Conservation (phyloP, 2,113 vertebrate species). For the Urocynchramus pylzowi region DNA sequence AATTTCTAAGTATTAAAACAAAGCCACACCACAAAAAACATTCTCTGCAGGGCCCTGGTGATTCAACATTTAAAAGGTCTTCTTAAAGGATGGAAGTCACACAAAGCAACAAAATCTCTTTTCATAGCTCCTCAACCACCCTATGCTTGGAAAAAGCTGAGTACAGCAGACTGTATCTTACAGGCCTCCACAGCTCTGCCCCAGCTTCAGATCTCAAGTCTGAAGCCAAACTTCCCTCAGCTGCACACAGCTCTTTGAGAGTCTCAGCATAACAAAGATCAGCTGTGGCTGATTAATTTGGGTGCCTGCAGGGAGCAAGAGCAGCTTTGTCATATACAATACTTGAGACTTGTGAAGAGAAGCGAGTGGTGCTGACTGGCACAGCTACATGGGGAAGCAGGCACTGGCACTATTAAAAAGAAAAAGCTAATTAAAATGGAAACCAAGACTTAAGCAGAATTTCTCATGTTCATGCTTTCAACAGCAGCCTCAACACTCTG, state of each 20-base stretch:
- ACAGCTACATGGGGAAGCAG: conserved; percentile 18
- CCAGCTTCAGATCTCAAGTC: neutral
- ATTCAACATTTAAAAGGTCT: neutral
- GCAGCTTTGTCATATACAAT: neutral
- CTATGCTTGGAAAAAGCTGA: neutral
- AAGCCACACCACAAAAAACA: neutral
- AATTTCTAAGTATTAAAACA: neutral
- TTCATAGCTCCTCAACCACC: neutral
- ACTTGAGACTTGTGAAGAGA: conserved; percentile 33
- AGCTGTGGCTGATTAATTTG: neutral
- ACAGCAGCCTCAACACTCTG: neutral
- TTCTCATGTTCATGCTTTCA: neutral
- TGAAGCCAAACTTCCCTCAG: neutral
- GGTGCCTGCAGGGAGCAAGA: neutral
- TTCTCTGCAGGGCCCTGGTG: neutral
- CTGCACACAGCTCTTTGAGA: neutral
- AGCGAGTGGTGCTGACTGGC: neutral
- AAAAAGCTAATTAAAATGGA: conserved; percentile 13
- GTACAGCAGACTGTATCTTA: neutral
- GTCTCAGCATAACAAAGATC: neutral
- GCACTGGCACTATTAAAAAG: neutral
- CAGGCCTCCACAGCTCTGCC: neutral
- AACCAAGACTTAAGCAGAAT: neutral
- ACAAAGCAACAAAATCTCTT: neutral
- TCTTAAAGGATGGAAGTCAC: neutral